Conservation (phyloP, 92 coral and sea anemone genomes). For the Phymanthus crucifer region DNA sequence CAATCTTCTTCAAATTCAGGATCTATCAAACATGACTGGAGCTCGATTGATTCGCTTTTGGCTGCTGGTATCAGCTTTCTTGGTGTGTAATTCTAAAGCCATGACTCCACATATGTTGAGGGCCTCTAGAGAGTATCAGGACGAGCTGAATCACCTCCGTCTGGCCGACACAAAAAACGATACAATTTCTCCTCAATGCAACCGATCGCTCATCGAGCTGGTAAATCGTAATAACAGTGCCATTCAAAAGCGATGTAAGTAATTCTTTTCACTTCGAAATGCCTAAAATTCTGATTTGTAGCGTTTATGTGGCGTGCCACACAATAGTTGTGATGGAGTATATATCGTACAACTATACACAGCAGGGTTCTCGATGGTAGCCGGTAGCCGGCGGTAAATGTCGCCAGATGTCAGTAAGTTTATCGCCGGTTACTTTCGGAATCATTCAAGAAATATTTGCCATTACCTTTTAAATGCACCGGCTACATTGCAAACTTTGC, state of each 20-base stretch:
- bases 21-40: not conserved
- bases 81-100: not conserved
- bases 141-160: not conserved
- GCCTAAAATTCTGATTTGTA: not conserved
- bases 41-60: not conserved
- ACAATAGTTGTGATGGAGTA: not conserved
- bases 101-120: not conserved
- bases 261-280: not conserved
- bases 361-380: too few relatives aligned
- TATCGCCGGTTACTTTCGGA: too few relatives aligned
- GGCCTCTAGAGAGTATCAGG: not conserved
- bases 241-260: slow-evolving; percentile 11
- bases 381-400: too few relatives aligned
- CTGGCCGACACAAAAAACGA: not conserved
- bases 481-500: too few relatives aligned
- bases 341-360: not conserved
- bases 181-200: slow-evolving; percentile 12
- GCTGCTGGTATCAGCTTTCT: not conserved
- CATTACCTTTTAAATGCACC: too few relatives aligned
- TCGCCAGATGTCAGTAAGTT: too few relatives aligned
- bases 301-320: too few relatives aligned
- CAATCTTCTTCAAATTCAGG: too few relatives aligned
- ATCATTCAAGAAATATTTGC: too few relatives aligned
- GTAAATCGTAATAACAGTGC: slow-evolving; percentile 14
- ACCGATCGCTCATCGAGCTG: not conserved